Evolutionary conservation across 2,113 vertebrate genomes (phyloP), one percentile per base, ranked within the genome.

Genomic region (Cercopithecus mona): DNA sequence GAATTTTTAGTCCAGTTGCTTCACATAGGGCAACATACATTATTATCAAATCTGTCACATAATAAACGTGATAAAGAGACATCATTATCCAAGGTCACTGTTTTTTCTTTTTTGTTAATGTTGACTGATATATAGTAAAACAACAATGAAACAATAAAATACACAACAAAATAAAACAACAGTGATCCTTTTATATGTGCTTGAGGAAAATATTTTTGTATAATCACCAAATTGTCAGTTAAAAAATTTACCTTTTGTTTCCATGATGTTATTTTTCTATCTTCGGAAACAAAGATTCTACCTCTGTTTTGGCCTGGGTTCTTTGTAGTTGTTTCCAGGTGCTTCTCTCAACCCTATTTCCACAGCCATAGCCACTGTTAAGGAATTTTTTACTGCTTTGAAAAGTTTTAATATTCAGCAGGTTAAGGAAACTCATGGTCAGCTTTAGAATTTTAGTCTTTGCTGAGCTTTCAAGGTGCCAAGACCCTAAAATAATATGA

Each of bases 401-500:
- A 82, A 92, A 95, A 52, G 32, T 97, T 97, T 97, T 97, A 96
- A 97, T 98, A 97, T 98, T 97, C 96, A 98, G 78, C 88, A 96
- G 94, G 96, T 96, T 98, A 93, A 95, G 57, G 93, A 92, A 95
- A 98, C 59, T 75, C 82, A 35, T 93, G 72, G 83, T 97, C 96
- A 98, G 79, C 97, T 96, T 98, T 95, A 96, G 96, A 89, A 83
- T 78, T 48, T 79, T 43, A 70, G 96, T 95, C 96, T 97, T 94
- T 97, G 90, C 97, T 90, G 93, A 9, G 80, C 86, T 98, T 92
- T 97, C 94, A 95, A 76, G 88, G 95, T 94, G 89, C 97, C 90
- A 96, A 81, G 96, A 52, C 94, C 98, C 97, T 98, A 92, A 97
- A 98, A 98, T 97, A 97, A 92, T 96, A 96, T 95, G 88, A 98